Base-by-base conservation (phyloP, 2,113 vertebrate genomes). In the Xyrauchen texanus region DNA sequence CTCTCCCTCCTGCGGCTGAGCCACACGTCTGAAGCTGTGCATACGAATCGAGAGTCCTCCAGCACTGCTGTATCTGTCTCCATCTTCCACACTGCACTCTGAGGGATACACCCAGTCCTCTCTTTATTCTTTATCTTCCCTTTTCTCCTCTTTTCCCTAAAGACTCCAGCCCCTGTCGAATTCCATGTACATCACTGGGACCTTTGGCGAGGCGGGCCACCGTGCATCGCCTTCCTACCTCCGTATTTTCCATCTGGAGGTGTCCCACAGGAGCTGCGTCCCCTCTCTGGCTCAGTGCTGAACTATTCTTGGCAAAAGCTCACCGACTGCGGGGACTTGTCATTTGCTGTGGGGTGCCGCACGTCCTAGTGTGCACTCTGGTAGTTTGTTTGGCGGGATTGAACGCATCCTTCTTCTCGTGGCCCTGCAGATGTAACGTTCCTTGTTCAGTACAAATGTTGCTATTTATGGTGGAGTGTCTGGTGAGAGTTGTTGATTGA, bases 271-370 rank as follows among this genome's bases (percentile, higher is more conserved):
- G 62, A n/a, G 7, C 13, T 4, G 13, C 12, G 11, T 42, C 74
- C 65, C 58, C 55, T 47, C 34, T 71, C 3, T 49, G 53, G n/a
- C 55, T 76, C 46, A 65, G 46, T 79, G 10, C 58, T 71, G 64
- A 13, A 51, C 61, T 77, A 84, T 74, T 66, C 51, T 72, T 82
- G 72, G 77, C 63, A 64, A 74, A 73, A 49, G 49, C 49, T 68
- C 67, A 52, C 47, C 10, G 58, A 73, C 62, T 72, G 55, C 71
- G 78, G 62, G 69, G 78, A 65, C 77, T 69, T 69, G 77, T 82
- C 73, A 77, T 82, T 61, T 75, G 60, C 75, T 78, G 70, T 68
- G 57, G 65, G 81, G 75, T 61, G 46, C 68, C 47, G 4, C 11
- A 49, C 9, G 46, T 77, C 67, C 45, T 67, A 45, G 15, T 8